Evolutionary conservation across 2,113 vertebrate species (phyloP).

Genomic region (Excalfactoria chinensis): DNA sequence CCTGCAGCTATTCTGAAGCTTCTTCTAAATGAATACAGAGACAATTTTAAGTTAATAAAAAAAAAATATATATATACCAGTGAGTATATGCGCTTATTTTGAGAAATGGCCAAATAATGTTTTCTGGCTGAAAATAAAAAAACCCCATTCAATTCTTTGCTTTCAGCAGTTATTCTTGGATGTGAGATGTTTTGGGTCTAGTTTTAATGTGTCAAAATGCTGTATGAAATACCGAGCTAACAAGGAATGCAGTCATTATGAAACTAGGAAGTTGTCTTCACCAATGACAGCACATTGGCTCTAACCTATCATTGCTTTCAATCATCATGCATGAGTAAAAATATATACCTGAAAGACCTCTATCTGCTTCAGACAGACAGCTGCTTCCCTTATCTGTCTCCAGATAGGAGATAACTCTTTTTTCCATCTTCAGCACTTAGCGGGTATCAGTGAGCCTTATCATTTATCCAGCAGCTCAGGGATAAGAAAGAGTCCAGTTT

Average conservation of each 20-base stretch:
- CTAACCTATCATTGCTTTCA: neutral
- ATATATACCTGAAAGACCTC: neutral
- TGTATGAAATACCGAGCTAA: neutral
- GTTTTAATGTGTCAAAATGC: neutral
- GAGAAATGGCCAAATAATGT: neutral
- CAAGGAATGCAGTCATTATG: neutral
- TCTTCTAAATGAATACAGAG: neutral
- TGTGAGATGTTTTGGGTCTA: neutral
- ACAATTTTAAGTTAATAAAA: neutral
- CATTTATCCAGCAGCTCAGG: neutral
- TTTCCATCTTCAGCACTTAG: neutral
- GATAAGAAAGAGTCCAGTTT: neutral
- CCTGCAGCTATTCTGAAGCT: neutral
- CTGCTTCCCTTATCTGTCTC: neutral
- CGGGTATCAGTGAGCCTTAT: neutral
- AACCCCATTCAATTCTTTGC: neutral
- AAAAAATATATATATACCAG: neutral
- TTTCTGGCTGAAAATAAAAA: neutral
- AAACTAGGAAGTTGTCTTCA: neutral
- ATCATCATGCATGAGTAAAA: neutral
- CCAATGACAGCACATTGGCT: neutral
- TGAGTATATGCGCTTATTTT: neutral
- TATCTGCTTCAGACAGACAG: neutral
- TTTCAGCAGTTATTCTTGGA: neutral
- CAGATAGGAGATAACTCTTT: neutral